Base-by-base conservation (phyloP, 2,797 vertebrate genomes). In the Coracias cyanogaster region DNA sequence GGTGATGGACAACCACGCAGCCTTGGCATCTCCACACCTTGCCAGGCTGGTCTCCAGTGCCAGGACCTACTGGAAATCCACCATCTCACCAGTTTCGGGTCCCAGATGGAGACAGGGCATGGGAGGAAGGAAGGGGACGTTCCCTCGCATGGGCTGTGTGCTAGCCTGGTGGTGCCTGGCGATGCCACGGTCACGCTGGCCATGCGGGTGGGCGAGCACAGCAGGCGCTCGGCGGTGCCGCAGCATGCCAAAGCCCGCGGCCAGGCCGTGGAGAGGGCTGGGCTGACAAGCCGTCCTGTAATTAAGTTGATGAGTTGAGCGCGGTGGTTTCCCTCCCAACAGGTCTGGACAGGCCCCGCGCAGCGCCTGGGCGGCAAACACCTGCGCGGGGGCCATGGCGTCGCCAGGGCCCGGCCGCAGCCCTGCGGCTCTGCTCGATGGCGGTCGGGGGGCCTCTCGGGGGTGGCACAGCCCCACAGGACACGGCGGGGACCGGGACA, bases 71-170 rank as follows among this genome's bases (percentile, higher is more conserved):
- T 71, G 89, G 69, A 82, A 83, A 74, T 33, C 10, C 39, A 74
- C 60, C 12, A 2, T 49, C 20, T 61, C 26, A 4, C 93, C 72
- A 67, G 26, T 81, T 93, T 20, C 5, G 7, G 5, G 55, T 82
- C 12, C 9, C 1, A 0, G n/a, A 7, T 6, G 13, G 62, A 65
- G 37, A 14, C 0, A 1, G 14, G n/a, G 74, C 0, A 19, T 69
- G 31, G 86, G 81, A 78, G 81, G 70, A 81, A 62, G 49, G 54
- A 87, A 79, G 15, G 18, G 45, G 25, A 73, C 1, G 3, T 26
- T 25, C 65, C 70, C 35, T 66, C 4, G 3, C 8, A 35, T 3
- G 64, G 35, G 25, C 19, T 6, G 0, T 9, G 58, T 28, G 51
- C 61, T 58, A 64, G 41, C 41, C 31, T 3, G 6, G 35, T 9